Evolutionary conservation across 2,113 vertebrate species (phyloP), one percentile per base, ranked within the genome.

Genomic region (Ceyx margarethae): DNA sequence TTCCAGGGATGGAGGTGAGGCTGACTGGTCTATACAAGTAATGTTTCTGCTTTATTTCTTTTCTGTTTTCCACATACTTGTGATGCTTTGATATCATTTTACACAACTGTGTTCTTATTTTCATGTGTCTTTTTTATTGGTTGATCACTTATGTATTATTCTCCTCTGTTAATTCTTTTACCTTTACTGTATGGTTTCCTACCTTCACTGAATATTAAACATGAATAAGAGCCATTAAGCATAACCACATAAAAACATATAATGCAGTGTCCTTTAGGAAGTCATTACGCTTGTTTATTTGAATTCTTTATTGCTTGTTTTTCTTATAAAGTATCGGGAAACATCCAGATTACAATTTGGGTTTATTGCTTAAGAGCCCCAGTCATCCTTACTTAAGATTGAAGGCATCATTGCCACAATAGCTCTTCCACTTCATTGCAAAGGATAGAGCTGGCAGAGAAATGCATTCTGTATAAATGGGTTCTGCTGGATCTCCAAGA

Each of bases 291-390:
- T 90, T 69, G 28, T 83, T 96, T 86, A 80, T 96, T 97, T 94
- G 91, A 93, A 96, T 94, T 71, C 91, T 95, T 96, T 92, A 96
- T 91, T 95, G 94, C 95, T 96, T 93, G 92, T 93, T 97, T 96
- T 95, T 94, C 95, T 97, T 86, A 90, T 67, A 93, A 97, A 96
- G 74, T 93, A 85, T 81, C 85, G 81, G 91, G 84, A 83, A 94
- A 93, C 75, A 93, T 88, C 89, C 89, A 96, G 93, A 96, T 95
- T 96, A 76, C 91, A 79, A 89, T 87, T 96, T 95, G 85, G 42
- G 79, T 96, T 96, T 94, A 97, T 94, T 93, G 94, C 83, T 62
- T 91, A 79, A 91, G 85, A 91, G 61, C 85, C 89, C 40, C 40
- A 93, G 90, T 78, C 93, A 92, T 77, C 81, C 95, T 95, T 90